Percentiles rank a stretch among this genome's conserved stretches.
These are phyloP conservation scores for Lepidocyrtinus sp. DNA, from an alignment of 2,888 invertebrate species.

Conservation along the genomic window DNA sequence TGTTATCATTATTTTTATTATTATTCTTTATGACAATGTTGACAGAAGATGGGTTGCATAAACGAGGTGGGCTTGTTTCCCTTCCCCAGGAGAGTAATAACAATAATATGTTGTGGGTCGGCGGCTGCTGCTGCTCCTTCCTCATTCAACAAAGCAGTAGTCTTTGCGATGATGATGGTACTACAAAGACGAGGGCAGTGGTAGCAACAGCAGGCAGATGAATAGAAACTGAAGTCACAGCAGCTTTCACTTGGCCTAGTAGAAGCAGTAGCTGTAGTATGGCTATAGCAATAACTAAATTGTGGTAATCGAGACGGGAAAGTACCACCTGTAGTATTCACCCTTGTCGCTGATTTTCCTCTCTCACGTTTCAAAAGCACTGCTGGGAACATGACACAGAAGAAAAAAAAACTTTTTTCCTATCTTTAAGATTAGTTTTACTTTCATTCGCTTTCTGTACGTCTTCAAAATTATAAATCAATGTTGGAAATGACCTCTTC, in stretches of 20 bases:
- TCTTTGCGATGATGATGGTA: neutral
- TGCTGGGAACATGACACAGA: neutral
- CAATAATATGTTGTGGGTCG: slow-evolving; percentile 36
- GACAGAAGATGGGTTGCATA: slow-evolving; percentile 43
- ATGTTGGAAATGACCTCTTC: neutral
- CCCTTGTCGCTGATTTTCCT: neutral
- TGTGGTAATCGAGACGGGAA: slow-evolving; percentile 10
- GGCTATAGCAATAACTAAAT: slow-evolving; percentile 3
- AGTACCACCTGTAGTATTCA: slow-evolving; percentile 1
- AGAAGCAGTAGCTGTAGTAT: slow-evolving; percentile 26
- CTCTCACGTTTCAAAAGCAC: neutral
- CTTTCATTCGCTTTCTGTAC: neutral
- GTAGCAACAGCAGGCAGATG: slow-evolving; percentile 1
- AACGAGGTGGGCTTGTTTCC: slow-evolving; percentile 36
- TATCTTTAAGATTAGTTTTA: neutral
- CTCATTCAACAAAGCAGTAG: neutral
- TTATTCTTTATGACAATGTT: slow-evolving; percentile 54
- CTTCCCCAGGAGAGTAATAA: slow-evolving; percentile 55
- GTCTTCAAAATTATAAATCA: slow-evolving; percentile 6
- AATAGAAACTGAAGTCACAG: neutral
- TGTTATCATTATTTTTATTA: slow-evolving; percentile 27
- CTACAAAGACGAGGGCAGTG: neutral
- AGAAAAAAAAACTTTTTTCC: too few relatives aligned
- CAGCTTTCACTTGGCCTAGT: neutral
- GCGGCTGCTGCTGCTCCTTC: slow-evolving; percentile 4